phyloP scores from a whole-genome alignment of 2,113 vertebrate genomes.

The Tricholaema leucomelas region DNA sequence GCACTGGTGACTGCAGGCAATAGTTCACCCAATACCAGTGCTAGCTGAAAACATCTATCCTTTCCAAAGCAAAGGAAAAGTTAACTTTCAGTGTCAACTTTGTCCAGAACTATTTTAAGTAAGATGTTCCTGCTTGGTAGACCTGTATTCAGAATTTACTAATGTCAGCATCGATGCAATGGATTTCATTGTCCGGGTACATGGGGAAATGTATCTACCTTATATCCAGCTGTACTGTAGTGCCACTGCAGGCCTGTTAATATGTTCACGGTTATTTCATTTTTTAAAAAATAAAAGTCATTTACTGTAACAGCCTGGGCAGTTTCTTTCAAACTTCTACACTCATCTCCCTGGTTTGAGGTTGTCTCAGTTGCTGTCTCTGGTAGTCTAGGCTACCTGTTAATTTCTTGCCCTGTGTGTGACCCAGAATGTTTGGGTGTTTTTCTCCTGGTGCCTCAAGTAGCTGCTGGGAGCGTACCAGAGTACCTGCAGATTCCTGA shows the following conservation, averaged over 20 bases:
- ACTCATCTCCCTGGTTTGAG: neutral
- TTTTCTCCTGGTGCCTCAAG: neutral
- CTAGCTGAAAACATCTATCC: constrained; percentile 66
- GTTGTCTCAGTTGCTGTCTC: neutral
- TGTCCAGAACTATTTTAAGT: constrained; percentile 80
- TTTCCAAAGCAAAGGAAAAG: constrained; percentile 71
- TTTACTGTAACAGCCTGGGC: constrained; percentile 77
- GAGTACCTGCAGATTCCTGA: neutral
- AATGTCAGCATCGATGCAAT: constrained; percentile 75
- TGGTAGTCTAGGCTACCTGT: neutral
- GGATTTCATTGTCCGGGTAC: constrained; percentile 76
- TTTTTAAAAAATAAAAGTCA: constrained; percentile 82
- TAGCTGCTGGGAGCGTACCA: neutral
- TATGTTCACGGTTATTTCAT: constrained; percentile 83
- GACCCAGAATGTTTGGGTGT: neutral
- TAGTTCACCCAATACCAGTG: constrained; percentile 67
- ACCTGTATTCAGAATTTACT: constrained; percentile 77
- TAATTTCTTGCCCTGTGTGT: neutral
- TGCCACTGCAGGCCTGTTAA: constrained; percentile 84
- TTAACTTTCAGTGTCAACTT: constrained; percentile 75
- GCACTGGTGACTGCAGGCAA: constrained; percentile 71
- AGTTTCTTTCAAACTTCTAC: neutral
- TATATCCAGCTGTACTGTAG: constrained; percentile 82
- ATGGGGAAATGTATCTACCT: constrained; percentile 76
- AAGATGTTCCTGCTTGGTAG: constrained; percentile 78